These are phyloP conservation scores for Apodemus speciosus DNA, from an alignment of 2,113 vertebrate species.

Conservation along the genomic window DNA sequence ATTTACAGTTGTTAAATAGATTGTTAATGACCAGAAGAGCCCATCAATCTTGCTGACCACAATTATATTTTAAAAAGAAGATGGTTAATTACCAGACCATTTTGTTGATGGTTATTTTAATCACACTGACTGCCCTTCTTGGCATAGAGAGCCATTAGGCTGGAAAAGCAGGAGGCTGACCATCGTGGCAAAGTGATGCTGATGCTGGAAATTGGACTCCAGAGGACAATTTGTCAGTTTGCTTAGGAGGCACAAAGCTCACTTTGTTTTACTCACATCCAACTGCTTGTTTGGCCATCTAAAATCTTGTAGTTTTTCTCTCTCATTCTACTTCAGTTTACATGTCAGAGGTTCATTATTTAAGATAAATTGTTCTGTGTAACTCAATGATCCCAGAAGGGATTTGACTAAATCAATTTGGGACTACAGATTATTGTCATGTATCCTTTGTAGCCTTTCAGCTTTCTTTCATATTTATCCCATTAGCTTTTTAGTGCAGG, in stretches of 20 bases:
- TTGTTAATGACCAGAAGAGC: constrained; percentile 79
- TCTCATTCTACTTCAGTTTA: constrained; percentile 67
- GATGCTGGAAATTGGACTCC: constrained; percentile 84
- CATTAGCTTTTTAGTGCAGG: neutral
- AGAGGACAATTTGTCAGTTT: constrained; percentile 89
- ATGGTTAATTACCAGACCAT: constrained; percentile 83
- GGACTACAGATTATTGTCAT: neutral
- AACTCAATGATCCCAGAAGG: neutral
- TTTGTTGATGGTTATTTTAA: constrained; percentile 86
- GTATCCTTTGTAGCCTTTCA: neutral
- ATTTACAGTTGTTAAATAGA: constrained; percentile 81
- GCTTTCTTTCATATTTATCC: neutral
- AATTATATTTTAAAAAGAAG: constrained; percentile 73
- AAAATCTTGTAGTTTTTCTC: constrained; percentile 78
- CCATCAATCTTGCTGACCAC: constrained; percentile 75
- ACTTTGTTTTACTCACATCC: constrained; percentile 81
- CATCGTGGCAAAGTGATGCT: constrained; percentile 79
- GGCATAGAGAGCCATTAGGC: constrained; percentile 80
- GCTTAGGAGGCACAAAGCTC: constrained; percentile 86
- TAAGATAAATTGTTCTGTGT: neutral
- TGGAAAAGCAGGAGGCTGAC: constrained; percentile 78
- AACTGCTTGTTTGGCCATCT: constrained; percentile 81
- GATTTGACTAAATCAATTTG: constrained; percentile 1
- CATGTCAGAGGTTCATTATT: constrained; percentile 5
- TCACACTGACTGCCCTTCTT: constrained; percentile 82